These are phyloP conservation scores for Emberiza fucata DNA, from an alignment of 2,113 vertebrate species.

Conservation along the genomic window DNA sequence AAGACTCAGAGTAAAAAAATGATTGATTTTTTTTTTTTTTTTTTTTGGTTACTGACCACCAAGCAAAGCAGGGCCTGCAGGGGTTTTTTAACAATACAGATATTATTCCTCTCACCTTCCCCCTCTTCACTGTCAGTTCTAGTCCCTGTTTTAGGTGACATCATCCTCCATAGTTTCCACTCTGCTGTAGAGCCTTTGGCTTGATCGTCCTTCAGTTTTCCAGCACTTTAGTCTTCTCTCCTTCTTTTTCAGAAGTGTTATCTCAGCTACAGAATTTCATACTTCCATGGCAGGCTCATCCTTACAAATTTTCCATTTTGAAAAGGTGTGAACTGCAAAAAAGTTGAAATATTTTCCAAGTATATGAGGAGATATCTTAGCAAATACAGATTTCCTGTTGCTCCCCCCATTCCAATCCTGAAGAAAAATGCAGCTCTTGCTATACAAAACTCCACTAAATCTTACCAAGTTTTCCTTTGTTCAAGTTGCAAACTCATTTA, in stretches of 20 bases:
- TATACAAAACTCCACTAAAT: not conserved
- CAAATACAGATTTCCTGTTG: not conserved
- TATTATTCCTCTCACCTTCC: not conserved
- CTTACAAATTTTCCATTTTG: not conserved
- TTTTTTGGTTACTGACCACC: not conserved
- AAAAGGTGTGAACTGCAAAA: not conserved
- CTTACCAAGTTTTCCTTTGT: not conserved
- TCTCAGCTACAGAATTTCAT: not conserved
- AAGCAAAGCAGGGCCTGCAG: not conserved
- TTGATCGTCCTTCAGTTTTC: not conserved
- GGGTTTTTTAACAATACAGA: not conserved
- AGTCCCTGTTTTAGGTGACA: not conserved
- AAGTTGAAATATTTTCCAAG: not conserved
- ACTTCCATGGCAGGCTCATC: not conserved
- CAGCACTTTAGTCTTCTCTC: not conserved
- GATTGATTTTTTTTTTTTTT: accelerated
- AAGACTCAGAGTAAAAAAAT: not conserved
- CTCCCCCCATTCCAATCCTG: not conserved
- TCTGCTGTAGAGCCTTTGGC: not conserved
- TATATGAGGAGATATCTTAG: not conserved
- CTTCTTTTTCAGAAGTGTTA: not conserved
- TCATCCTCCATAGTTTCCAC: not conserved
- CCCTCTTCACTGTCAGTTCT: not conserved
- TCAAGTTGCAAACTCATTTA: not conserved
- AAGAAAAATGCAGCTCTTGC: not conserved